Evolutionary conservation across 1,140 invertebrate species (phyloP).

Genomic region (Temnothorax curvispinosus): DNA sequence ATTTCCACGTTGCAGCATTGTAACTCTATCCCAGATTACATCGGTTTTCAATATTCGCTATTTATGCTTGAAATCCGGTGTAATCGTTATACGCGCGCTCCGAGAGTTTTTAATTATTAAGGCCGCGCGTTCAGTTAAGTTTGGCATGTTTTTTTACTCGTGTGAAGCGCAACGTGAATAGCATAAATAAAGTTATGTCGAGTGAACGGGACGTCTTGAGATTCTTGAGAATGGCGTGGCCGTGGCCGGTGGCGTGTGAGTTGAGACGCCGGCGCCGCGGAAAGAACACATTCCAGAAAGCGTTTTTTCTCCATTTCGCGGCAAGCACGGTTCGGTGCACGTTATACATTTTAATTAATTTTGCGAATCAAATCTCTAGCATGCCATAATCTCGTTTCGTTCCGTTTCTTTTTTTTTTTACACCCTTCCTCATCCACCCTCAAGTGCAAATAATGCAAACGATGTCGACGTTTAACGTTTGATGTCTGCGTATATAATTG

Average conservation of each 20-base stretch:
- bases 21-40: not conserved
- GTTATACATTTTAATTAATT: constrained; percentile 16
- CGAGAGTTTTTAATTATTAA: constrained; percentile 33
- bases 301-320: constrained; percentile 27
- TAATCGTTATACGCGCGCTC: constrained; percentile 26
- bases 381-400: constrained; percentile 49
- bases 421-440: constrained; percentile 15
- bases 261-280: not conserved
- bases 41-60: not conserved
- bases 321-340: not conserved
- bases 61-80: not conserved
- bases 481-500: constrained; percentile 37
- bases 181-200: not conserved
- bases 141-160: constrained; percentile 31
- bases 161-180: not conserved
- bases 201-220: constrained; percentile 34
- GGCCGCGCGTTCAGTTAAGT: constrained; percentile 42
- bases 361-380: constrained; percentile 11
- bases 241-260: not conserved
- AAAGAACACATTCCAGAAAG: constrained; percentile 30
- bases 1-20: not conserved
- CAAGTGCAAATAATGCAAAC: constrained; percentile 40
- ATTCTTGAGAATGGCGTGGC: not conserved
- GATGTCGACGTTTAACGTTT: constrained; percentile 46
- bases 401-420: constrained; percentile 22